Evolutionary conservation across 2,888 invertebrate genomes (phyloP).

Genomic region (Operophtera brumata): DNA sequence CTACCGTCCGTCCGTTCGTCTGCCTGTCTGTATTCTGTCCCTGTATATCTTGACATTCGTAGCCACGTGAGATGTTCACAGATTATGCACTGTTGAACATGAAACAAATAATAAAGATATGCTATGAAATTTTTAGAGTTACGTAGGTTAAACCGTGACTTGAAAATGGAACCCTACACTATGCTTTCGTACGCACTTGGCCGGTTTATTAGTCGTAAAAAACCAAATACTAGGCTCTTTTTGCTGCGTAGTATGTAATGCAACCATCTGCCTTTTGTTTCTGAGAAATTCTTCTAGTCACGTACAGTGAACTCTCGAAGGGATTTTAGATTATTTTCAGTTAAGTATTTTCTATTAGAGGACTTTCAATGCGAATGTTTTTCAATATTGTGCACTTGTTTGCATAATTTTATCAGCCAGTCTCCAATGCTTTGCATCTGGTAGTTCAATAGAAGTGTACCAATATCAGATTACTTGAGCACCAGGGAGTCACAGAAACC

Average conservation of each 20-base stretch:
- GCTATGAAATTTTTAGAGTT: too few species aligned
- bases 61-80: too few species aligned
- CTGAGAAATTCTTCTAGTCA: slow-evolving; percentile 10
- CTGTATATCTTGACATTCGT: too few species aligned
- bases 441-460: slow-evolving; percentile 3
- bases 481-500: background rate
- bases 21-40: too few species aligned
- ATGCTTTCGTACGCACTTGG: too few species aligned
- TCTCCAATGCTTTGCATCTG: slow-evolving; percentile 12
- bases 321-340: slow-evolving; percentile 16
- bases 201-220: too few species aligned
- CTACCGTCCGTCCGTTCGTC: too few species aligned
- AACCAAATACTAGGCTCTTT: too few species aligned
- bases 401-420: slow-evolving; percentile 8
- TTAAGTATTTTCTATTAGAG: slow-evolving; percentile 5
- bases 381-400: slow-evolving; percentile 18
- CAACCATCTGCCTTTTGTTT: background rate
- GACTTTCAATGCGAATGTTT: slow-evolving; percentile 6
- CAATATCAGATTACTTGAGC: slow-evolving; percentile 12
- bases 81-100: too few species aligned
- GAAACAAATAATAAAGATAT: too few species aligned
- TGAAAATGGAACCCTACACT: too few species aligned
- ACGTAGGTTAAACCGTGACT: too few species aligned
- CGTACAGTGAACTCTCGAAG: slow-evolving; percentile 12
- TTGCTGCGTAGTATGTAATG: slow-evolving; percentile 1